A percentile compares a stretch with the other conserved stretches of the same genome.
Conservation (phyloP, 2,888 invertebrate genomes). For the Acleris sparsana region DNA sequence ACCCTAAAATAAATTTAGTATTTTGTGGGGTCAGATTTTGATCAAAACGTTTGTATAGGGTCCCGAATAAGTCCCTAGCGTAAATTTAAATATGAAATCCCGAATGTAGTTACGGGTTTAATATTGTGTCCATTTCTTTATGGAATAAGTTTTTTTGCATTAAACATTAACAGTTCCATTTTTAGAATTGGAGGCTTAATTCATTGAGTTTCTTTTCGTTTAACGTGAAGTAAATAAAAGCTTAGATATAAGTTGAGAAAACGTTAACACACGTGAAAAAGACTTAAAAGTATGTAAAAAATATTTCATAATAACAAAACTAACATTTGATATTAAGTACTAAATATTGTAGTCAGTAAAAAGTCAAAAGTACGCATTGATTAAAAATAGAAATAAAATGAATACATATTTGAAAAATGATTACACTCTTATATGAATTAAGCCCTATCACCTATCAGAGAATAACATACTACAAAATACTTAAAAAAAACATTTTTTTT, state of each 20-base stretch:
- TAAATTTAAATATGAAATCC: no score
- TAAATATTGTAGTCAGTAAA: not conserved
- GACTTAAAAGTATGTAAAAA: not conserved
- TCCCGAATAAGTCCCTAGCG: no score
- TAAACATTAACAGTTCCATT: slow-evolving; percentile 20
- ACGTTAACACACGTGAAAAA: not conserved
- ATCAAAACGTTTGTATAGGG: no score
- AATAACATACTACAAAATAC: slow-evolving; percentile 37
- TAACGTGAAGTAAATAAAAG: not conserved
- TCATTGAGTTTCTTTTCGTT: slow-evolving; percentile 6
- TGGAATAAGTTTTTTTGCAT: no score
- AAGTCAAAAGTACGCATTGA: not conserved
- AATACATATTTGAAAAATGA: not conserved
- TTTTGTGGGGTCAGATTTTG: no score
- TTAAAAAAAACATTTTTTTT: slow-evolving; percentile 35
- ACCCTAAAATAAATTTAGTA: no score
- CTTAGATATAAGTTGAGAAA: not conserved
- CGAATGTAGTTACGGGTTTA: no score
- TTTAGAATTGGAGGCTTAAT: slow-evolving; percentile 26
- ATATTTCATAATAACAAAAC: not conserved
- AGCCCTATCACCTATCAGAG: slow-evolving; percentile 32
- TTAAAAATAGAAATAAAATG: not conserved
- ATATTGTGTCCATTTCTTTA: no score
- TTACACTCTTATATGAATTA: slow-evolving; percentile 25
- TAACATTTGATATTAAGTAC: no score